Evolutionary conservation across 2,797 vertebrate species (phyloP), one percentile per base, ranked within the genome.

Genomic region (Triplophysa yarkandensis): DNA sequence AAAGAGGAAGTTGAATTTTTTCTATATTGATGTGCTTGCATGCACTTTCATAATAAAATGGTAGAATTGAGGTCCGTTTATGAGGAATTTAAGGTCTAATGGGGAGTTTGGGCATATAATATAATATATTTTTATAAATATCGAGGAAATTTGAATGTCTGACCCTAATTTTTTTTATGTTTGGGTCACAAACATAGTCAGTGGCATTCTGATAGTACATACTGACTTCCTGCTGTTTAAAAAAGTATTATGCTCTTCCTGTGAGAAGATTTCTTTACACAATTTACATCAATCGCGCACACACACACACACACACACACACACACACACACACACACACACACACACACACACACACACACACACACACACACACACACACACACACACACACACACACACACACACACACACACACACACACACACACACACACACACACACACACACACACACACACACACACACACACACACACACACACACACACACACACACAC

Each of bases 211-310:
- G 43, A 48, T 32, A 55, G 54, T 46, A 41, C 44, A 71, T 34
- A 11, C 71, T 32, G 25, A 48, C 68, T 80, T 80, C 78, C 81
- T 82, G 78, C 68, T 43, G 48, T 68, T 71, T 28, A 28, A 21
- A 58, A 43, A 32, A 16, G 60, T 52, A 23, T 8, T 6, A 28
- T 65, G n/a, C 19, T 69, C 76, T 80, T 82, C 78, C 78, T 80
- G 78, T 63, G 44, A 75, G 71, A 77, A 52, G 46, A 70, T 62
- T 55, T 65, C 55, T 74, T 58, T 39, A 67, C 41, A 34, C 16
- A 13, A 28, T 9, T 52, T 8, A 10, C 64, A 14, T 36, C 11
- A 54, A 16, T 30, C 44, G 4, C 5, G 16, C 39, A 10, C 39
- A 2, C 14, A 41, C 39, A 43, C 9, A 32, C 54, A 44, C 32